A percentile compares a stretch with the other conserved stretches of the same genome.
Evolutionary conservation across 1,140 invertebrate species (phyloP).

Genomic region (Oryzaephilus surinamensis): DNA sequence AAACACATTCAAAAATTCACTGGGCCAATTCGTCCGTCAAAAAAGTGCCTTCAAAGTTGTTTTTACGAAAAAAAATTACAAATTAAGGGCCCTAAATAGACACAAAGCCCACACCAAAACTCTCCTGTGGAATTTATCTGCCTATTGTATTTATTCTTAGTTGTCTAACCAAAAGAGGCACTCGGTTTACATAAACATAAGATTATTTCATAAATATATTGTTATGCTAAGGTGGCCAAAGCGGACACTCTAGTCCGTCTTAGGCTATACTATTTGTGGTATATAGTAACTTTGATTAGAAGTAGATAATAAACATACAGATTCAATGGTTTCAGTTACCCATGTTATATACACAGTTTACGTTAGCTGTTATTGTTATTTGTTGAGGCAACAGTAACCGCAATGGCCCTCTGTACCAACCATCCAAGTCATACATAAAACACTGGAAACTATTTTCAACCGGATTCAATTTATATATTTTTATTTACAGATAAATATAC

Average conservation of each 20-base stretch:
- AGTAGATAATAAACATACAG: slow-evolving; percentile 37
- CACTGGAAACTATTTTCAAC: slow-evolving; percentile 18
- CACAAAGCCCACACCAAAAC: slow-evolving; percentile 53
- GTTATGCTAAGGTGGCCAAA: slow-evolving; percentile 35
- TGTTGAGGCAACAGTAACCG: slow-evolving; percentile 22
- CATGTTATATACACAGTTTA: slow-evolving; percentile 34
- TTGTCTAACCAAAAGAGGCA: slow-evolving; percentile 27
- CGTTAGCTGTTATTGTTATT: slow-evolving; percentile 37
- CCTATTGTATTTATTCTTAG: slow-evolving; percentile 34
- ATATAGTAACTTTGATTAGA: slow-evolving; percentile 39
- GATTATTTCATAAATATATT: slow-evolving; percentile 40
- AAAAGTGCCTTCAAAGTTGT: slow-evolving; percentile 76
- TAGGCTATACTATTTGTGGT: slow-evolving; percentile 38
- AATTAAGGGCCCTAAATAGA: slow-evolving; percentile 76
- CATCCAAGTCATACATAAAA: too few species aligned
- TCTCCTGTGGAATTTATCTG: slow-evolving; percentile 42
- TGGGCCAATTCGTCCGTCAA: slow-evolving; percentile 80
- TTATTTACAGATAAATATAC: too few species aligned
- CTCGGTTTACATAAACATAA: slow-evolving; percentile 35
- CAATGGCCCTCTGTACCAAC: slow-evolving; percentile 9
- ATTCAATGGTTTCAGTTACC: slow-evolving; percentile 36
- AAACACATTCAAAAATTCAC: slow-evolving; percentile 47
- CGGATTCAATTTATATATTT: too few species aligned
- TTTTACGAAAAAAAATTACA: slow-evolving; percentile 66
- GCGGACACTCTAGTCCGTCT: slow-evolving; percentile 19